phyloP scores from a whole-genome alignment of 2,797 vertebrate genomes.

The Hoplostethus mediterraneus region DNA sequence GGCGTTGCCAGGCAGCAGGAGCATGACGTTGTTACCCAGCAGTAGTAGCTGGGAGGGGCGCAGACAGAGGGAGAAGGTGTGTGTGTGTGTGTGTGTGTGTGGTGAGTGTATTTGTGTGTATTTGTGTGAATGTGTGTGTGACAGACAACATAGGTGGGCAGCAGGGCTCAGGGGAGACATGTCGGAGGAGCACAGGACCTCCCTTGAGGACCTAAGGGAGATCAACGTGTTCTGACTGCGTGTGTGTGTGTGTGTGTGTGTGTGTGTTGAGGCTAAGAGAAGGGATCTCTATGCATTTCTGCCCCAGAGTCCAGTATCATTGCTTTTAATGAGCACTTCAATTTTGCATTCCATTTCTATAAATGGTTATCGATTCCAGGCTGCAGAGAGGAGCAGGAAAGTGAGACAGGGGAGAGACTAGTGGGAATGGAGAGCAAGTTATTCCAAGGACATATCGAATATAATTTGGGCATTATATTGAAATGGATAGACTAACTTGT shows the following conservation, averaged over 20 bases:
- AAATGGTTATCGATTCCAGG: conserved; percentile 68
- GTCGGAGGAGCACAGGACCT: not conserved
- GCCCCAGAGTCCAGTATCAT: conserved; percentile 43
- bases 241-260: conserved; percentile 12
- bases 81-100: conserved; percentile 23
- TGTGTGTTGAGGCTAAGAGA: conserved; percentile 18
- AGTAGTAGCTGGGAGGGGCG: conserved; percentile 33
- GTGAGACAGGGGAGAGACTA: conserved; percentile 1
- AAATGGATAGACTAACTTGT: conserved; percentile 8
- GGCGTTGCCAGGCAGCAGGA: conserved; percentile 83
- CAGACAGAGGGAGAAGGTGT: conserved; percentile 5
- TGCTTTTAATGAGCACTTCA: conserved; percentile 64
- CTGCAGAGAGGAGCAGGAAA: not conserved
- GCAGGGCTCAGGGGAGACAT: not conserved
- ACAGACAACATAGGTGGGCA: not conserved
- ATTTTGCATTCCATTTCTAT: conserved; percentile 48
- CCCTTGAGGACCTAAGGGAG: not conserved
- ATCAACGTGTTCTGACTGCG: not conserved
- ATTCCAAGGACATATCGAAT: conserved; percentile 28
- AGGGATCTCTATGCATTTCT: conserved; percentile 18
- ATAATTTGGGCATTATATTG: conserved; percentile 17
- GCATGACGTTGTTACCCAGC: conserved; percentile 52
- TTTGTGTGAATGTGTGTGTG: conserved; percentile 16
- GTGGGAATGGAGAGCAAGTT: conserved; percentile 13
- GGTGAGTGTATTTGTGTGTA: conserved; percentile 8